Evolutionary conservation across 2,113 vertebrate species (phyloP).

Genomic region (Alexandromys fortis): DNA sequence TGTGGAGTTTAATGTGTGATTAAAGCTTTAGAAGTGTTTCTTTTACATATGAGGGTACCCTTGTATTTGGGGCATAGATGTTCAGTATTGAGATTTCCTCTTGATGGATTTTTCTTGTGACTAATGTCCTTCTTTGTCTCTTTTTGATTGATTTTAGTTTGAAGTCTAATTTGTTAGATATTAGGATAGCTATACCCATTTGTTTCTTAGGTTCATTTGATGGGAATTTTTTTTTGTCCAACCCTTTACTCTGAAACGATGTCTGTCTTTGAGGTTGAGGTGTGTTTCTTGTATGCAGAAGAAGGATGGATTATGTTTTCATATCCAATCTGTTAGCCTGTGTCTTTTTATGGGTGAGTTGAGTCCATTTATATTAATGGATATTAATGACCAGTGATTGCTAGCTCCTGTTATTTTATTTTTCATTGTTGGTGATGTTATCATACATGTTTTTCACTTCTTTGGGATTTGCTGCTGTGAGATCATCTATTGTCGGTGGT

Average conservation of each 20-base stretch:
- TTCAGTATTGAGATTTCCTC: background rate
- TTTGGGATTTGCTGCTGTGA: too few relatives aligned
- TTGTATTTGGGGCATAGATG: background rate
- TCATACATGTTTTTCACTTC: too few relatives aligned
- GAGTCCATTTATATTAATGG: background rate
- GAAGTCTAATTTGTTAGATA: background rate
- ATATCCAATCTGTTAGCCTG: background rate
- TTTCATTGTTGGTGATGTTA: too few relatives aligned
- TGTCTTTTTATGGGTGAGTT: too few relatives aligned
- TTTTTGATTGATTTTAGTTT: background rate
- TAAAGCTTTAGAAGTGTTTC: background rate
- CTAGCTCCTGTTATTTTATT: too few relatives aligned
- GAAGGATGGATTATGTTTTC: background rate
- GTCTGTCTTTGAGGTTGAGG: background rate
- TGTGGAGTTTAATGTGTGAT: background rate
- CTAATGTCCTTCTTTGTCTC: too few relatives aligned
- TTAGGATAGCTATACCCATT: background rate
- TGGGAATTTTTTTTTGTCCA: background rate
- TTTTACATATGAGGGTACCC: background rate
- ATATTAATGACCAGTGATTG: background rate
- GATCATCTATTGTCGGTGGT: too few relatives aligned
- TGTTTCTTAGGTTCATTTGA: background rate
- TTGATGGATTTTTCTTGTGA: background rate
- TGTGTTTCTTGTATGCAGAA: background rate
- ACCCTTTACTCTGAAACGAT: background rate